Evolutionary conservation across 2,797 vertebrate species (phyloP).

Genomic region (Pangasius macronema): DNA sequence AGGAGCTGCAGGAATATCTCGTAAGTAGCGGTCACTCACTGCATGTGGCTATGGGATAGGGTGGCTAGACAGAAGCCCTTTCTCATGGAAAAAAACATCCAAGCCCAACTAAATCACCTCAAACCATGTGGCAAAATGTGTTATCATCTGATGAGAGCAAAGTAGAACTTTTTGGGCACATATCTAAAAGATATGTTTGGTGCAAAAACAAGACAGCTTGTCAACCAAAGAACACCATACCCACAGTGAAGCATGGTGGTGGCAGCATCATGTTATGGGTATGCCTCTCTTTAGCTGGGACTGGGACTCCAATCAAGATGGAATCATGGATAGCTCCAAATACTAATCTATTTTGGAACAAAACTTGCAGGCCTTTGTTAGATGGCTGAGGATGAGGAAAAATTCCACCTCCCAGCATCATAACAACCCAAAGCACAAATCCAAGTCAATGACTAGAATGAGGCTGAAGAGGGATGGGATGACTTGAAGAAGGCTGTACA

Average conservation of each 20-base stretch:
- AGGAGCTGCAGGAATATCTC: background rate
- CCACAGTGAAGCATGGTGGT: background rate
- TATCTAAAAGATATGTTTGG: background rate
- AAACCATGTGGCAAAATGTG: background rate
- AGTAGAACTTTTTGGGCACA: background rate
- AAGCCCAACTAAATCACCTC: background rate
- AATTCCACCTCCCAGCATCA: background rate
- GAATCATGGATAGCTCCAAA: background rate
- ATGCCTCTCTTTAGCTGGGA: background rate
- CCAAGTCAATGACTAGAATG: background rate
- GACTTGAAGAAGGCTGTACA: background rate
- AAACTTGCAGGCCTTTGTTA: background rate
- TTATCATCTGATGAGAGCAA: background rate
- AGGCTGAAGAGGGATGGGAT: background rate
- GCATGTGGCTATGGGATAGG: background rate
- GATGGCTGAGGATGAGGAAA: background rate
- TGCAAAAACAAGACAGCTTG: background rate
- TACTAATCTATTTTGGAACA: background rate
- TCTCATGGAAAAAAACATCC: background rate
- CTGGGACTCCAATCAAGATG: background rate
- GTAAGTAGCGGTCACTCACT: background rate
- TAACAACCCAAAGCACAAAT: background rate
- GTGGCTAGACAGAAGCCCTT: background rate
- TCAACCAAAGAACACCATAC: background rate
- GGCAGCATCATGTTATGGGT: background rate